These are phyloP conservation scores for Balanococcus diminutus DNA, from an alignment of 2,888 invertebrate genomes.

Conservation along the genomic window DNA sequence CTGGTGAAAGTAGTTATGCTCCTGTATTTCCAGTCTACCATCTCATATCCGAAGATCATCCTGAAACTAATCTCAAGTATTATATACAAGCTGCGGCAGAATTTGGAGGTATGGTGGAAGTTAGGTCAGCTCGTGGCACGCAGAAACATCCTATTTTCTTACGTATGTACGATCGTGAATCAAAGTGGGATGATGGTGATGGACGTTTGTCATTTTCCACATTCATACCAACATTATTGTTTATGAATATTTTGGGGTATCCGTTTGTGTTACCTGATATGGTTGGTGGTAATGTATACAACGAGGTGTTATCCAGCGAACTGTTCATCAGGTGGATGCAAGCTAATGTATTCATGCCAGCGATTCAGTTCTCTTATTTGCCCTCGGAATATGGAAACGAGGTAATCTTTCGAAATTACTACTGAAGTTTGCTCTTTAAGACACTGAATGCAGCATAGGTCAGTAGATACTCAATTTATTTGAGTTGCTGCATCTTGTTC, in stretches of 20 bases:
- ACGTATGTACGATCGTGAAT: slow-evolving; percentile 76
- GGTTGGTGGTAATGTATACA: slow-evolving; percentile 73
- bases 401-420: no score
- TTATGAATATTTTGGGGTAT: slow-evolving; percentile 70
- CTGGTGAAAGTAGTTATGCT: slow-evolving; percentile 67
- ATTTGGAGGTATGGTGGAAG: slow-evolving; percentile 72
- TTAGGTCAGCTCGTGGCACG: slow-evolving; percentile 72
- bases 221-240: slow-evolving; percentile 73
- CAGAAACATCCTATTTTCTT: slow-evolving; percentile 75
- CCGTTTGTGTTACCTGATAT: slow-evolving; percentile 79
- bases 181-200: slow-evolving; percentile 70
- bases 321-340: slow-evolving; percentile 80
- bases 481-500: no score
- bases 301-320: slow-evolving; percentile 67
- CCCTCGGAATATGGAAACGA: slow-evolving; percentile 79
- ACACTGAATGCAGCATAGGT: no score
- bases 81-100: slow-evolving; percentile 66
- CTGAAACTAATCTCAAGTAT: slow-evolving; percentile 57
- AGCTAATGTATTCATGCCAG: slow-evolving; percentile 77
- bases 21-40: slow-evolving; percentile 41
- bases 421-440: no score
- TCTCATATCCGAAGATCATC: slow-evolving; percentile 33
- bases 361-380: slow-evolving; percentile 77
- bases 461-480: no score
- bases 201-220: slow-evolving; percentile 73